Base-by-base conservation (phyloP, 2,888 invertebrate species). In the Parnassius apollo region DNA sequence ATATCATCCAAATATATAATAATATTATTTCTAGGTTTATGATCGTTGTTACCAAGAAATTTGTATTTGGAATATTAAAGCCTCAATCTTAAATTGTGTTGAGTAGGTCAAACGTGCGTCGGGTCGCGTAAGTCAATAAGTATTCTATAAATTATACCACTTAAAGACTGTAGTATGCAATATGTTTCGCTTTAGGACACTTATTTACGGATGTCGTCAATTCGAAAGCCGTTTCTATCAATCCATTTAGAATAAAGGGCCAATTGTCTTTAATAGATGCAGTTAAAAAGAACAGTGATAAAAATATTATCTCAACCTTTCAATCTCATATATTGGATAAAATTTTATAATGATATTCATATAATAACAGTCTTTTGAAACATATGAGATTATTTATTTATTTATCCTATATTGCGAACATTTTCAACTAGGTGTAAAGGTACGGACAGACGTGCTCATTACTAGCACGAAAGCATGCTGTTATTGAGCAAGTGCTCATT, bases 181-280 rank as follows among this genome's bases (percentile, higher is more conserved):
- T 59, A 52, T 56, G 59, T 63, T 35, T 42, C 35, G 12, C 45
- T 55, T 51, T n/a, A 44, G 7, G 42, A 51, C 50, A 42, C 49
- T 59, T 59, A 54, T 58, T 55, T 50, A 63, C 22, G 44, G 56
- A 49, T n/a, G 44, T 62, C 62, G 58, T 62, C 54, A 62, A 62
- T 54, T 12, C 52, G 52, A 45, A 57, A 46, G n/a, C n/a, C n/a
- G 59, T 57, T 8, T n/a, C 13, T 49, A 57, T 42, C 54, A 53
- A 62, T 53, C 35, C 35, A 52, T 53, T 62, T 57, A 57, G n/a
- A 50, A 59, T 55, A 50, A n/a, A 55, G 54, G 13, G 44, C 22
- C 57, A 52, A 52, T 57, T 42, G 13, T 53, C 12, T 53, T 22
- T 48, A 54, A 53, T 42, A 22, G 13, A 35, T 10, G 22, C 44